Conservation (phyloP, 2,797 vertebrate species). For the Propithecus deckenii region DNA sequence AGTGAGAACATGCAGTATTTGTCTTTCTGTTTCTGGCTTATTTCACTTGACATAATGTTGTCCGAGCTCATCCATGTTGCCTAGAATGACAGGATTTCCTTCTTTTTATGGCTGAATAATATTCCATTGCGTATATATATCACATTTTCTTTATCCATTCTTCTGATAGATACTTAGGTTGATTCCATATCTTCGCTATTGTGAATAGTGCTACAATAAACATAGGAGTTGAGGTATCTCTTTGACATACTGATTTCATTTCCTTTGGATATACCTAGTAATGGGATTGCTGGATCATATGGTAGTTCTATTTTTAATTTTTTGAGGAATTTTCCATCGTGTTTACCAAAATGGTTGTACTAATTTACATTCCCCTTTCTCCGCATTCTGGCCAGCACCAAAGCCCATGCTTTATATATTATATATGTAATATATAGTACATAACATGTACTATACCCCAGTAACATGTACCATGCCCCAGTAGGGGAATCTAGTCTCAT, state of each 20-base stretch:
- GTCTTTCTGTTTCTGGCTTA: not conserved
- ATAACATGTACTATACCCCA: too few species aligned
- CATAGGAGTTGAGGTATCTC: not conserved
- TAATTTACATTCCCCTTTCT: not conserved
- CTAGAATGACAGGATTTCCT: not conserved
- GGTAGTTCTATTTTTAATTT: not conserved
- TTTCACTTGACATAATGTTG: not conserved
- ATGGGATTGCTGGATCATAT: not conserved
- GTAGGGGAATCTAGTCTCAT: not conserved
- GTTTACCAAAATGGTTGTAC: not conserved
- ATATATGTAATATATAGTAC: too few species aligned
- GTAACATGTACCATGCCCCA: not conserved
- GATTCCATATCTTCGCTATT: not conserved
- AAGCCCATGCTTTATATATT: not conserved
- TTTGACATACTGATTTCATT: not conserved
- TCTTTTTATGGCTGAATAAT: not conserved
- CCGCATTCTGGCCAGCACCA: not conserved
- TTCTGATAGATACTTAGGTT: not conserved
- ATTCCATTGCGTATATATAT: not conserved
- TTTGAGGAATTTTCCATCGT: not conserved
- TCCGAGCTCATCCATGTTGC: not conserved
- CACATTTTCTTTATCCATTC: not conserved
- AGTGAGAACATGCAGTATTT: not conserved
- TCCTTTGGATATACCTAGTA: not conserved
- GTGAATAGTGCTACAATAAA: not conserved